Percentiles rank a stretch among this genome's conserved stretches.
Conservation (phyloP, 2,888 invertebrate genomes). For the Spilarctia lutea region DNA sequence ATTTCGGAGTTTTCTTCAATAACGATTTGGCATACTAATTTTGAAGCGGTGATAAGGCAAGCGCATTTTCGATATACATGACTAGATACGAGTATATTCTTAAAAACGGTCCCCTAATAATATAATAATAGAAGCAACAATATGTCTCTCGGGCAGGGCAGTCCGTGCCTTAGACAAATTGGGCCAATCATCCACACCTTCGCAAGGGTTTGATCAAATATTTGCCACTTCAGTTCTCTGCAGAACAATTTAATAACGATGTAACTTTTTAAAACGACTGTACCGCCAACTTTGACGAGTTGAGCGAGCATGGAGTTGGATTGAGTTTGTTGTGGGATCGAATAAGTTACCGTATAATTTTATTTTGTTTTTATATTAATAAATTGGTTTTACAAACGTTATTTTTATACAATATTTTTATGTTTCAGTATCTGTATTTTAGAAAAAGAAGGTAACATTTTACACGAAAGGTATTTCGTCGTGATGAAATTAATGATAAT, state of each 20-base stretch:
- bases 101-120: conserved; percentile 29
- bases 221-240: conserved; percentile 67
- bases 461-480: background rate
- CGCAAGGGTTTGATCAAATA: conserved; percentile 66
- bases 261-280: conserved; percentile 41
- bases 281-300: background rate
- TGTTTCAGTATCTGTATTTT: background rate
- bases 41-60: background rate
- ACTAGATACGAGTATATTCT: background rate
- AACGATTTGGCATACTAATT: background rate
- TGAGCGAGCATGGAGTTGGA: background rate
- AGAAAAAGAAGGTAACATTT: background rate
- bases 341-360: background rate
- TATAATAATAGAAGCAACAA: conserved; percentile 55
- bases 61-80: too few species aligned
- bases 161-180: conserved; percentile 75
- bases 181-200: conserved; percentile 74
- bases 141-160: conserved; percentile 54
- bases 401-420: background rate
- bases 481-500: too few species aligned
- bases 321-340: conserved; percentile 1
- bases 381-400: background rate
- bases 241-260: conserved; percentile 48
- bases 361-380: background rate
- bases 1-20: background rate